These are phyloP conservation scores for Eilema griseolum DNA, from an alignment of 2,888 invertebrate genomes.

Conservation along the genomic window DNA sequence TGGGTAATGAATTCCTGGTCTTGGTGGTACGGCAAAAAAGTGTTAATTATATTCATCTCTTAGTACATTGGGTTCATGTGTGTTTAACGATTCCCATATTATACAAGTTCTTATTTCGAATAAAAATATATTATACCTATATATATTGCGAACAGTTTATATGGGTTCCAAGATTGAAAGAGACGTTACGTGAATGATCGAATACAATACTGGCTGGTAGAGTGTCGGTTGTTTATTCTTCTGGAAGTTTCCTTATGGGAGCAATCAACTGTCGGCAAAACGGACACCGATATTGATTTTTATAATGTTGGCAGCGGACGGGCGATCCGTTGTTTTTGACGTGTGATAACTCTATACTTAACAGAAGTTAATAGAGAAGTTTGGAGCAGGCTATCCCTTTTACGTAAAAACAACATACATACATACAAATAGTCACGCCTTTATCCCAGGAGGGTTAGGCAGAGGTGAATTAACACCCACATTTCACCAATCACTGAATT, in stretches of 20 bases:
- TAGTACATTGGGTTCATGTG: too few species aligned
- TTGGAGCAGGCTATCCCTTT: too few species aligned
- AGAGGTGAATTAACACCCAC: too few species aligned
- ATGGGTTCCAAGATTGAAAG: slow-evolving; percentile 5
- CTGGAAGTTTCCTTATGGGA: slow-evolving; percentile 1
- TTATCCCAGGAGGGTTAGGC: too few species aligned
- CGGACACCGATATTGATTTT: slow-evolving; percentile 1
- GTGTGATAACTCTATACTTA: not conserved
- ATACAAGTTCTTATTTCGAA: not conserved
- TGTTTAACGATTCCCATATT: not conserved
- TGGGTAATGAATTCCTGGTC: too few species aligned
- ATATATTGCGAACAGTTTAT: slow-evolving; percentile 4
- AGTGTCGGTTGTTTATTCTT: slow-evolving; percentile 7
- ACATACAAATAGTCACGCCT: too few species aligned
- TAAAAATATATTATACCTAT: not conserved
- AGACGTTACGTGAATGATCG: slow-evolving; percentile 1
- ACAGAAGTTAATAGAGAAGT: too few species aligned
- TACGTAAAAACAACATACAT: too few species aligned
- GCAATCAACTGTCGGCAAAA: not conserved
- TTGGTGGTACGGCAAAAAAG: too few species aligned
- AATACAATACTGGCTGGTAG: not conserved
- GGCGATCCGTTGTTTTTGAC: not conserved
- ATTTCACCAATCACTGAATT: too few species aligned
- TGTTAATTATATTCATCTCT: not conserved
- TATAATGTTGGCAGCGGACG: not conserved